Conservation (phyloP, 2,888 invertebrate species). For the Melanostoma scalare region DNA sequence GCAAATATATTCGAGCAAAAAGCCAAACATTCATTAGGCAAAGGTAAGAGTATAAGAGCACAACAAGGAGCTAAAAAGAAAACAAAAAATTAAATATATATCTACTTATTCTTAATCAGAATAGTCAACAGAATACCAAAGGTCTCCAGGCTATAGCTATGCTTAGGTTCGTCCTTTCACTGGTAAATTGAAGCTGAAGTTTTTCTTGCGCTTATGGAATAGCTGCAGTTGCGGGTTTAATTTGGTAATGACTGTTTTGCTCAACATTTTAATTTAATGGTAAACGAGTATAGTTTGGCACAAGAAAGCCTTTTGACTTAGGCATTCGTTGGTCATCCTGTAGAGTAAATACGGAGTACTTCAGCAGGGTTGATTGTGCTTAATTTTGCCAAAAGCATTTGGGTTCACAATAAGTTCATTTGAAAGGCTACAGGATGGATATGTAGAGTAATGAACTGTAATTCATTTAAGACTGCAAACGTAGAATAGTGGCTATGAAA, state of each 20-base stretch:
- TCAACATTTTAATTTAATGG: conserved; percentile 5
- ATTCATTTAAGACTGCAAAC: too few species aligned
- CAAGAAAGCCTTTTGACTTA: too few species aligned
- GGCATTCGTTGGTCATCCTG: too few species aligned
- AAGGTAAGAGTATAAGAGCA: conserved; percentile 18
- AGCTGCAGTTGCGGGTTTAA: neutral
- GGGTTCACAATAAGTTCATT: too few species aligned
- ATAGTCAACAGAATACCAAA: conserved; percentile 21
- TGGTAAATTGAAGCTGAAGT: neutral
- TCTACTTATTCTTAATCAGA: conserved; percentile 25
- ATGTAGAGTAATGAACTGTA: too few species aligned
- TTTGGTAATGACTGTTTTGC: conserved; percentile 27
- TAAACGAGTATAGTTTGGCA: neutral
- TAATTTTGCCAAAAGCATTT: too few species aligned
- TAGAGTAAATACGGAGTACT: too few species aligned
- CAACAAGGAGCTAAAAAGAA: conserved; percentile 4
- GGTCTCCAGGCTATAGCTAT: neutral
- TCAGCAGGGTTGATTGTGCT: too few species aligned
- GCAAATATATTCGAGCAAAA: conserved; percentile 43
- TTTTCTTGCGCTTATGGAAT: neutral
- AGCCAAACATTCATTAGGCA: conserved; percentile 60
- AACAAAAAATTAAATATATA: conserved; percentile 3
- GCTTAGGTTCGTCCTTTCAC: neutral
- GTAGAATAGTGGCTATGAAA: too few species aligned
- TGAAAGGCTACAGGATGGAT: too few species aligned